These are phyloP conservation scores for Zaprionus camerounensis DNA, from an alignment of 1,140 invertebrate species.

Conservation along the genomic window DNA sequence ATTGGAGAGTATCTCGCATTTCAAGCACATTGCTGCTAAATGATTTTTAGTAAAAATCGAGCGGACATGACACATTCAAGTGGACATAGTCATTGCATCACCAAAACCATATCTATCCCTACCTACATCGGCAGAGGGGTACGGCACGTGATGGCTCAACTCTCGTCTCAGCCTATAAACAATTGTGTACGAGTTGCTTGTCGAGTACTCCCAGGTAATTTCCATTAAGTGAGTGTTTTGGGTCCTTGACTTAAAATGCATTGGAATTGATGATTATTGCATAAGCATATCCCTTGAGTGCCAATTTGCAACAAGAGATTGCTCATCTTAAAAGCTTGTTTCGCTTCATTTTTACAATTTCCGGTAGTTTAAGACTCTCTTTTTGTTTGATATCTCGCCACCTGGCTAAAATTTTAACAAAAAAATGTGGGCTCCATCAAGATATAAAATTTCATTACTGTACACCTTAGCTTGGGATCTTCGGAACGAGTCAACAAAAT, in stretches of 20 bases:
- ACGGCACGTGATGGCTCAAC: slow-evolving; percentile 71
- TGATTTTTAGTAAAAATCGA: slow-evolving; percentile 82
- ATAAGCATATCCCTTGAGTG: slow-evolving; percentile 21
- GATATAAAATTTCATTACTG: no score
- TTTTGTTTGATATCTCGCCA: slow-evolving; percentile 23
- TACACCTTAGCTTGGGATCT: no score
- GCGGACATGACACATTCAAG: slow-evolving; percentile 81
- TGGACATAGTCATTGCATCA: slow-evolving; percentile 25
- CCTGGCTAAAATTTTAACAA: slow-evolving; percentile 46
- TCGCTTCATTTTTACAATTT: slow-evolving; percentile 27
- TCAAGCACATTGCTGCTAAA: slow-evolving; percentile 73
- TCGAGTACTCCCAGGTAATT: slow-evolving; percentile 65
- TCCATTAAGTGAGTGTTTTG: slow-evolving; percentile 81
- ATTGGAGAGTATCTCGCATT: slow-evolving; percentile 60
- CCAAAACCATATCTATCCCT: slow-evolving; percentile 1
- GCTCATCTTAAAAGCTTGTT: slow-evolving; percentile 54
- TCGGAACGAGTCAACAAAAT: no score
- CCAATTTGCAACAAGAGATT: background rate
- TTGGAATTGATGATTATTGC: slow-evolving; percentile 65
- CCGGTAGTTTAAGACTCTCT: background rate
- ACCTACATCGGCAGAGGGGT: background rate
- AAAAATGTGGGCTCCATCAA: no score
- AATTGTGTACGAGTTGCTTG: slow-evolving; percentile 49
- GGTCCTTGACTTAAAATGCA: slow-evolving; percentile 67
- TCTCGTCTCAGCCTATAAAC: slow-evolving; percentile 52